Percentiles rank a stretch among this genome's conserved stretches.
Conservation (phyloP, 2,113 vertebrate species). For the Procavia capensis region DNA sequence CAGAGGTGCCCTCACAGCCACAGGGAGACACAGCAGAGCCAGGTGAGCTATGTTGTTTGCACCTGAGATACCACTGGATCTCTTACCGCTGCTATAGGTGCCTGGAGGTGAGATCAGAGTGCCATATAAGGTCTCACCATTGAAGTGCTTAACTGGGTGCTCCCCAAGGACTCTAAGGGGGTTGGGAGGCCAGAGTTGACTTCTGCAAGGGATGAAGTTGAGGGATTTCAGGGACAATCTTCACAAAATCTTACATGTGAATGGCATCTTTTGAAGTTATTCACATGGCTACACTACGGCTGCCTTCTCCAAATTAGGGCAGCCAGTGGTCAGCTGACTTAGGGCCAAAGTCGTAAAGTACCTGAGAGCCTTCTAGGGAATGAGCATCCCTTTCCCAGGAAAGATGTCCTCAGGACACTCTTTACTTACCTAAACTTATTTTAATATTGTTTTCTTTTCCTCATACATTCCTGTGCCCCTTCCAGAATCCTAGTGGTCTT, state of each 20-base stretch:
- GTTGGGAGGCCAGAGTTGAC: background rate
- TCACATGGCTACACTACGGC: background rate
- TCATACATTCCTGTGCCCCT: too few relatives aligned
- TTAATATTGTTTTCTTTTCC: background rate
- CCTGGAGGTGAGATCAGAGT: background rate
- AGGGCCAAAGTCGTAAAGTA: background rate
- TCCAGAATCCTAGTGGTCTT: rapidly evolving
- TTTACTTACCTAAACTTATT: background rate
- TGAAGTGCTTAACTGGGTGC: background rate
- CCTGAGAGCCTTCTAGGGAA: too few relatives aligned
- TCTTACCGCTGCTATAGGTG: background rate
- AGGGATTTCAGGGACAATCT: background rate
- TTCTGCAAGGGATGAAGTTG: background rate
- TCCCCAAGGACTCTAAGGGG: background rate
- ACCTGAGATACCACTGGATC: background rate
- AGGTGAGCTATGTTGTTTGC: background rate
- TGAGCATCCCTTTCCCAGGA: background rate
- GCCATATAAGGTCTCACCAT: background rate
- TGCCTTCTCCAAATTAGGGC: background rate
- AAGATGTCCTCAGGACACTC: background rate
- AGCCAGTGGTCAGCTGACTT: background rate
- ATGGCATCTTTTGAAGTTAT: rapidly evolving
- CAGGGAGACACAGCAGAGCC: background rate
- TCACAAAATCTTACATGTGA: background rate
- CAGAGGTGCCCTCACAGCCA: background rate